Base-by-base conservation (phyloP, 1,140 invertebrate species). In the Popillia japonica region DNA sequence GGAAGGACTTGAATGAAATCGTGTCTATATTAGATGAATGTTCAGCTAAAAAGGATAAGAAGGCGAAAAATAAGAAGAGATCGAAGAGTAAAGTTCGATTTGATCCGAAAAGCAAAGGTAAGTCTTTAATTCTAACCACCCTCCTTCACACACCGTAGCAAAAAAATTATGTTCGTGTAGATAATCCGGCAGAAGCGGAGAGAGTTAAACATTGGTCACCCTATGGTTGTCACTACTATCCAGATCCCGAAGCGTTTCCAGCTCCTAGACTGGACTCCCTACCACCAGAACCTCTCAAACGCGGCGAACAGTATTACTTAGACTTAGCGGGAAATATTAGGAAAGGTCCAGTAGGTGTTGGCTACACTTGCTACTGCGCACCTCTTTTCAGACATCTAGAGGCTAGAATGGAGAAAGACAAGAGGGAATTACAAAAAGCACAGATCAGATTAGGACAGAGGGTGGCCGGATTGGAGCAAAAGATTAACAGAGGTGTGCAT, bases 311-410 rank as follows among this genome's bases (percentile, higher is more conserved):
- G 84, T 98, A 98, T 87, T 99, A 94, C 87, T 89, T 98, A 75
- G 97, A 99, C 86, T 88, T 99, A 76, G 96, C 96, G n/a, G 97
- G 97, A 3, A 98, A 98, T 85, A 97, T 99, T 76, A 93, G 95
- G 81, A 98, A 98, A 87, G 96, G 97, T 6, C 96, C 96, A 0
- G 92, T 97, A 9, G 96, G 96, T 0, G 94, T 96, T 8, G 94
- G 95, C 0, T 94, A 95, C 83, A 90, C 91, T 8, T 94, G 93
- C 83, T 93, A 92, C 83, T 93, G 92, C 85, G 92, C 91, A 0
- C 94, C 94, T 4, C 93, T 96, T 83, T 94, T 98, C 84, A 91
- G 94, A 79, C 94, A 96, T 78, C 92, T 98, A 85, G 96, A 98
- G 86, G 92, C 95, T 72, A 93, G 94, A 79, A 84, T 98, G 11